Conservation (phyloP, 2,888 invertebrate species). For the Nowickia ferox region DNA sequence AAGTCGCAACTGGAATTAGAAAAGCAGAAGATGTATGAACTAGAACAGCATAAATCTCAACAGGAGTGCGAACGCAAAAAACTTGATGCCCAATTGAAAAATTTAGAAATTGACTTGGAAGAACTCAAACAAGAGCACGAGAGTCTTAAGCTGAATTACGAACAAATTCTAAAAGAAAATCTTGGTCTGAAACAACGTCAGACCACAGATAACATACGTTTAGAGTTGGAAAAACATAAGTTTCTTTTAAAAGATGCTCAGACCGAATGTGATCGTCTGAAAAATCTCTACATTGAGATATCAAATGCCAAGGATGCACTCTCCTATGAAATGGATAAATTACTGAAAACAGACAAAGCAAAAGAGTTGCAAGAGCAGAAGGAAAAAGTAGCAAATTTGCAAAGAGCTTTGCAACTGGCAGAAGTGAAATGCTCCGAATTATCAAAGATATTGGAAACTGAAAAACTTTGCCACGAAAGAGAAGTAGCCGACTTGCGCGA, state of each 20-base stretch:
- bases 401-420: conserved; percentile 81
- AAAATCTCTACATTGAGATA: conserved; percentile 85
- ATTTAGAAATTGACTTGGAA: conserved; percentile 84
- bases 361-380: conserved; percentile 84
- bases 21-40: conserved; percentile 81
- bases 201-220: conserved; percentile 74
- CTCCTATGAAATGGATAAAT: conserved; percentile 85
- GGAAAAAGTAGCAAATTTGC: conserved; percentile 85
- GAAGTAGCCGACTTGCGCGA: conserved; percentile 77
- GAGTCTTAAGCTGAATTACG: conserved; percentile 76
- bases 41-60: conserved; percentile 77
- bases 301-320: conserved; percentile 86
- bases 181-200: conserved; percentile 73
- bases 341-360: conserved; percentile 84
- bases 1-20: conserved; percentile 81
- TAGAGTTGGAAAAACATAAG: conserved; percentile 84
- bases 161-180: conserved; percentile 78
- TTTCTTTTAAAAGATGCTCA: conserved; percentile 84
- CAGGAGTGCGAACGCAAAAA: conserved; percentile 83
- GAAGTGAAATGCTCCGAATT: conserved; percentile 81
- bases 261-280: conserved; percentile 85
- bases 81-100: conserved; percentile 84
- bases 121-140: conserved; percentile 78
- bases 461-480: conserved; percentile 82
- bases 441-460: conserved; percentile 84